A percentile compares a stretch with the other conserved stretches of the same genome.
phyloP scores from a whole-genome alignment of 2,888 invertebrate species.

The Zaprionus lineosus region DNA sequence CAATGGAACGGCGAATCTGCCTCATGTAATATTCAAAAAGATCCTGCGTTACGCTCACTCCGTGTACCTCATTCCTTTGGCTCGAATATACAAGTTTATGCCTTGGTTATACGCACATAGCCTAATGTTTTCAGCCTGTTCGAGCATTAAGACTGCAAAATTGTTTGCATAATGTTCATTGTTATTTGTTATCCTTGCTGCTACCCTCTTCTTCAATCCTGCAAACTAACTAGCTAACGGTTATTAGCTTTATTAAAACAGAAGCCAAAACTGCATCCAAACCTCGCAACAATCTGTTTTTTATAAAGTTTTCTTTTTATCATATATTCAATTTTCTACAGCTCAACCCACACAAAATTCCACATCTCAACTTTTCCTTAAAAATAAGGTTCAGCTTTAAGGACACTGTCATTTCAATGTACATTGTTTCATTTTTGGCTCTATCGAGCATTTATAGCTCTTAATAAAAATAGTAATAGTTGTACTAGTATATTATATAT shows the following conservation, averaged over 20 bases:
- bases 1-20: conserved; percentile 46
- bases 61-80: conserved; percentile 10
- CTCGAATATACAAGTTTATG: neutral
- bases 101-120: neutral
- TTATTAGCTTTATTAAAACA: conserved; percentile 1
- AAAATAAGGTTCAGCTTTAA: too few species aligned
- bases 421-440: too few species aligned
- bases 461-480: too few species aligned
- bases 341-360: too few species aligned
- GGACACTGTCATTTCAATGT: too few species aligned
- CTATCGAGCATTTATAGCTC: too few species aligned
- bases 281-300: too few species aligned
- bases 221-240: conserved; percentile 1
- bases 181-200: conserved; percentile 3
- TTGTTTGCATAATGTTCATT: conserved; percentile 15
- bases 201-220: neutral
- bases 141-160: neutral
- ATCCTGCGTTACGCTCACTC: conserved; percentile 35
- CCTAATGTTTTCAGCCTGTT: neutral
- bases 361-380: too few species aligned
- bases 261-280: too few species aligned
- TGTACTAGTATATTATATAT: too few species aligned
- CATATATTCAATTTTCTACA: too few species aligned
- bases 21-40: conserved; percentile 59
- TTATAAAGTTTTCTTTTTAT: too few species aligned